Conservation (phyloP, 2,797 vertebrate genomes). For the Brachyrhaphis roseni region DNA sequence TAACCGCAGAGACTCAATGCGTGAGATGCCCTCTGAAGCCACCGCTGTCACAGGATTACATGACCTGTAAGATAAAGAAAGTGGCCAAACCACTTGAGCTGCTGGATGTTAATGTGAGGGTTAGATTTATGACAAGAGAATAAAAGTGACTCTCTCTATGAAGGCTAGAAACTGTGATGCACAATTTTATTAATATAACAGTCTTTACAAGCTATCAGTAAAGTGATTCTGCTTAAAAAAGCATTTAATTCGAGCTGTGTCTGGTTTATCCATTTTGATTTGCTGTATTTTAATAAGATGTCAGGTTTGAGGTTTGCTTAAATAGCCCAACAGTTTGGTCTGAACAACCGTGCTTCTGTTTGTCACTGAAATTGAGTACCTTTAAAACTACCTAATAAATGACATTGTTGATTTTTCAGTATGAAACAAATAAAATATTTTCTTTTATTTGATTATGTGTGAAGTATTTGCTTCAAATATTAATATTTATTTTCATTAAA, state of each 20-base stretch:
- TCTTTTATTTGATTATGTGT: neutral
- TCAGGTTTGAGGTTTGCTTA: neutral
- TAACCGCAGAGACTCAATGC: neutral
- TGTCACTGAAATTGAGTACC: neutral
- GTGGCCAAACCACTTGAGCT: neutral
- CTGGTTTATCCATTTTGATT: neutral
- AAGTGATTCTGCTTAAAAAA: neutral
- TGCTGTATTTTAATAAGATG: neutral
- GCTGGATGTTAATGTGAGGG: neutral
- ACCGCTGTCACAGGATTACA: constrained; percentile 11
- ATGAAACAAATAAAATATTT: neutral
- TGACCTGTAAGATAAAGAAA: neutral
- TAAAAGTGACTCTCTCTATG: neutral
- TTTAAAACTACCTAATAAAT: neutral
- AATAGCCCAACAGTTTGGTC: neutral
- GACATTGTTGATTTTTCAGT: neutral
- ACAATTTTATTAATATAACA: neutral
- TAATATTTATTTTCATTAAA: neutral
- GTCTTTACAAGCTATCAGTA: too few relatives aligned
- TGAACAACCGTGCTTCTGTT: neutral
- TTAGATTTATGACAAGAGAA: neutral
- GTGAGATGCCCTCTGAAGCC: constrained; percentile 6
- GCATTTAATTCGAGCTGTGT: neutral
- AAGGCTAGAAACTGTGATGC: neutral
- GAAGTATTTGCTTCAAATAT: neutral